Evolutionary conservation across 2,113 vertebrate genomes (phyloP), one percentile per base, ranked within the genome.

Genomic region (Chionodraco myersi): DNA sequence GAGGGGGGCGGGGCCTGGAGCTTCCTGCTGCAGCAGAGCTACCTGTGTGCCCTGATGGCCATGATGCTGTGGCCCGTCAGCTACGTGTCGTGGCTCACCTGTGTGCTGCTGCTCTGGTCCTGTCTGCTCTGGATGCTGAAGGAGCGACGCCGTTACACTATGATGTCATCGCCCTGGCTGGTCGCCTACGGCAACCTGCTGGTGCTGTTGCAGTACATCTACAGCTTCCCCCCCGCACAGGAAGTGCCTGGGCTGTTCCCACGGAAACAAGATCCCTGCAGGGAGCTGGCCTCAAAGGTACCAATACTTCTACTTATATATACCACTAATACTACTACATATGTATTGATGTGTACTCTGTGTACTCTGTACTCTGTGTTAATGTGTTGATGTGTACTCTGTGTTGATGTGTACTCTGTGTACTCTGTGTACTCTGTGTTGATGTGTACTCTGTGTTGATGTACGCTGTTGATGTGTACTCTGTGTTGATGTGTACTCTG

Each of bases 1-100:
- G 89, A 36, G 45, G 36, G 36, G 6, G 14, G 78, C 12, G 62
- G 34, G 0, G 72, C 96, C 57, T 95, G 96, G 80, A 93, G 95
- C 10, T 99, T 99, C 88, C 96, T 99, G 53, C 97, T 99, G 95
- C 97, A 97, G 52, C 98, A 99, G 85, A 99, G 98, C 77, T 99
- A 99, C 86, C 96, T 99, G 83, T 97, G 96, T 44, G 98, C 94
- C 13, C 90, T 94, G 69, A 88, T 93, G 1, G 86, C 94, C 74
- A 95, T 95, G 94, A 94, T 95, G 92, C 97, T 97, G 0, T 99
- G 98, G 98, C 97, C 97, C 85, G 97, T 99, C 88, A 98, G 97
- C 0, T 98, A 98, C 11, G 97, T 98, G 88, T 98, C 97, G 78
- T 99, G 98, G 98, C 70, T 99, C 82, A 98, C 97, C 0, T 99